Base-by-base conservation (phyloP, 2,797 vertebrate genomes). In the Tamandua tetradactyla region DNA sequence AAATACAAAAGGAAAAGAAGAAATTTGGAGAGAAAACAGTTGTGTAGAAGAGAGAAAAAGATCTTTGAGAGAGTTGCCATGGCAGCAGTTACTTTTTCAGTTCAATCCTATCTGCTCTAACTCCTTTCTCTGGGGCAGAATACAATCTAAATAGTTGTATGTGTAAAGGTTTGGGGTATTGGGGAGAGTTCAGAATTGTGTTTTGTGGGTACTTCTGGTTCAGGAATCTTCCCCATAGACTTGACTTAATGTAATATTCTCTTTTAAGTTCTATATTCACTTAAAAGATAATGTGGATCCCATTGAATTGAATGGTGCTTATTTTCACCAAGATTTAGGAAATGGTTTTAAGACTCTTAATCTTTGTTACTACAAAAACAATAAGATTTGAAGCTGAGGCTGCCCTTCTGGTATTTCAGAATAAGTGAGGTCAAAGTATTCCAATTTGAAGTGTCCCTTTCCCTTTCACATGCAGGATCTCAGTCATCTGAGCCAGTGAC, bases 251-350 rank as follows among this genome's bases (percentile, higher is more conserved):
- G 1, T 72, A 80, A 78, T 85, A 62, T 5, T 75, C 15, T 49
- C 35, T n/a, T n/a, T n/a, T n/a, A n/a, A n/a, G n/a, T n/a, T n/a
- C n/a, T n/a, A n/a, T 25, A 3, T 44, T 57, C 44, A 62, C 15
- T 87, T 89, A 68, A 44, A 76, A 90, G 82, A 52, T 59, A 89
- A 76, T 72, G 55, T 47, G 23, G 30, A 71, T 44, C 9, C 37
- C 76, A 72, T 37, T 64, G 55, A 82, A 57, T 80, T 83, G 15
- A 59, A 64, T 62, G 20, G 8, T 79, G 4, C 3, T 22, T 86
- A 47, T 89, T 82, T 88, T 88, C 27, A 87, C 13, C 52, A n/a
- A 91, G 25, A 86, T 84, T 93, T 49, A 85, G 37, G 18, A 95
- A 94, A 87, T 81, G 18, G 11, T 32, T 52, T 8, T 9, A 81